These are phyloP conservation scores for Steatornis caripensis DNA, from an alignment of 2,113 vertebrate genomes.

Conservation along the genomic window DNA sequence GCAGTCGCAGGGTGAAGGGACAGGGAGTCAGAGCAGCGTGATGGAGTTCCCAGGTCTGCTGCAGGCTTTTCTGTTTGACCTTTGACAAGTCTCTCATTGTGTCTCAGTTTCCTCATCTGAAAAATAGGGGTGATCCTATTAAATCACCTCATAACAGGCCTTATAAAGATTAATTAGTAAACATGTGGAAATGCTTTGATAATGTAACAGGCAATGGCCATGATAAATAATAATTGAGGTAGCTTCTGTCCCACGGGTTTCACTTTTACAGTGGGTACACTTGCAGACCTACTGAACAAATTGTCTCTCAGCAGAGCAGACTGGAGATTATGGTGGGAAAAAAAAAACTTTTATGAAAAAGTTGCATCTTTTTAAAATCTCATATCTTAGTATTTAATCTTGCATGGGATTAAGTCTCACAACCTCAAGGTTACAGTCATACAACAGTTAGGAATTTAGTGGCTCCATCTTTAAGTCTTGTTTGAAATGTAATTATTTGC, in stretches of 20 bases:
- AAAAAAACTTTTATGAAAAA: background rate
- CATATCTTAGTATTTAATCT: background rate
- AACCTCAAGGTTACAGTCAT: background rate
- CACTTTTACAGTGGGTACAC: background rate
- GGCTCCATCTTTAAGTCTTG: background rate
- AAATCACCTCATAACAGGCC: background rate
- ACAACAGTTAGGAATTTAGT: background rate
- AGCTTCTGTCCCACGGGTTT: background rate
- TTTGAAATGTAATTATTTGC: background rate
- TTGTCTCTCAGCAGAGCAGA: background rate
- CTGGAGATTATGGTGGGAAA: background rate
- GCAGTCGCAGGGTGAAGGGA: fast-evolving
- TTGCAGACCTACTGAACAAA: background rate
- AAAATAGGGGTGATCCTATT: conserved; percentile 20
- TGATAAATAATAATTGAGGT: background rate
- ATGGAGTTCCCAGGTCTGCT: background rate
- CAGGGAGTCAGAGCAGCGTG: fast-evolving
- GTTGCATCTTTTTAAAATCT: background rate
- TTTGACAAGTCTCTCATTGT: background rate
- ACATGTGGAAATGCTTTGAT: background rate
- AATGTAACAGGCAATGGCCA: background rate
- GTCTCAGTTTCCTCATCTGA: background rate
- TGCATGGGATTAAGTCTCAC: background rate
- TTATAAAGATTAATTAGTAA: conserved; percentile 4
- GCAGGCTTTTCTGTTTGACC: background rate